These are phyloP conservation scores for Arion vulgaris DNA, from an alignment of 1,140 invertebrate species.

Conservation along the genomic window DNA sequence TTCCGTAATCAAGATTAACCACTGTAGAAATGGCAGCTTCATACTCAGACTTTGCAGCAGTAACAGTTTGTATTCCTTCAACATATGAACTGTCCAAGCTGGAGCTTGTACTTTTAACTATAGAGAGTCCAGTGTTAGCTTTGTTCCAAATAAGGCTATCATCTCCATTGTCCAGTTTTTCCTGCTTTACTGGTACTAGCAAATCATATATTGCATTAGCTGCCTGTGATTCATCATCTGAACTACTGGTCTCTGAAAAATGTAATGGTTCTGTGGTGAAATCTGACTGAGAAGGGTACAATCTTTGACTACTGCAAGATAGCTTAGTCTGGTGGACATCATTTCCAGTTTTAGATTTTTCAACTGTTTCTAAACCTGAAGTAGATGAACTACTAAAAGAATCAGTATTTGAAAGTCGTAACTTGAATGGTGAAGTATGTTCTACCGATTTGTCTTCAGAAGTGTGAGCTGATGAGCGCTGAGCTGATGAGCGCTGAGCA, in stretches of 20 bases:
- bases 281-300: neutral
- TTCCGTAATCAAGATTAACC: neutral
- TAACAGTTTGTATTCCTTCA: neutral
- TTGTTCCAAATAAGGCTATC: no score
- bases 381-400: neutral
- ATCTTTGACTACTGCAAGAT: no score
- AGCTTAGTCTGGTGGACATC: no score
- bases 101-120: neutral
- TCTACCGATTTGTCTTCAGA: neutral
- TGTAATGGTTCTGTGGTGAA: neutral
- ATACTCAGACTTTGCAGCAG: neutral
- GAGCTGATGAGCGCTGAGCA: neutral
- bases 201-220: neutral
- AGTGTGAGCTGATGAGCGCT: neutral
- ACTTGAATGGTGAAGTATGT: neutral
- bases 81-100: neutral
- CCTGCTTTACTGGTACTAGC: neutral
- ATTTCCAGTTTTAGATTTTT: neutral
- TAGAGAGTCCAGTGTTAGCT: no score
- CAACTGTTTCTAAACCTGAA: neutral
- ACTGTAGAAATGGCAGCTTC: neutral
- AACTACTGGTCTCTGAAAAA: neutral
- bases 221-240: neutral
- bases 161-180: neutral
- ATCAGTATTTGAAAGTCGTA: neutral